phyloP scores from a whole-genome alignment of 1,140 invertebrate species.

The Hycleus cichorii region DNA sequence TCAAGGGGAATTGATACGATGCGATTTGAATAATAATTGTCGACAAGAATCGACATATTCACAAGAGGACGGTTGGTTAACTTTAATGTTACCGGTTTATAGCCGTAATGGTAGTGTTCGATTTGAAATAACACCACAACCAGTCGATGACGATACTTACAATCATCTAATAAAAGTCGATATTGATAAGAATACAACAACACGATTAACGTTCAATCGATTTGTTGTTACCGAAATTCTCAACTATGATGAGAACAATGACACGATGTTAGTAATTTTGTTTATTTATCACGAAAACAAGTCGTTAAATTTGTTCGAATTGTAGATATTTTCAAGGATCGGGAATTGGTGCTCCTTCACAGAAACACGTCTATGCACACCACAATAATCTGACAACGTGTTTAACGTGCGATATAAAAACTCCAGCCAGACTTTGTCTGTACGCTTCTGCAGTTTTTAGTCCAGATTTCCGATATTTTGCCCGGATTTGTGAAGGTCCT shows the following conservation, averaged over 20 bases:
- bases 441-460: slow-evolving; percentile 64
- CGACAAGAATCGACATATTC: slow-evolving; percentile 29
- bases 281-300: neutral
- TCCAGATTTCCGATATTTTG: slow-evolving; percentile 55
- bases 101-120: slow-evolving; percentile 46
- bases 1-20: slow-evolving; percentile 21
- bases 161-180: slow-evolving; percentile 47
- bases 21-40: slow-evolving; percentile 5
- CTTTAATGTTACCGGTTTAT: slow-evolving; percentile 50
- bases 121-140: slow-evolving; percentile 53
- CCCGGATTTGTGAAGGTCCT: slow-evolving; percentile 67
- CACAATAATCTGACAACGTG: slow-evolving; percentile 44
- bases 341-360: slow-evolving; percentile 48
- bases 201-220: slow-evolving; percentile 55
- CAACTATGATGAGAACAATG: slow-evolving; percentile 59
- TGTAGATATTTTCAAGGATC: slow-evolving; percentile 61
- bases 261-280: slow-evolving; percentile 51
- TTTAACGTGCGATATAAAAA: slow-evolving; percentile 45
- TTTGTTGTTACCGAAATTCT: slow-evolving; percentile 71
- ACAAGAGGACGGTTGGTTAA: slow-evolving; percentile 59
- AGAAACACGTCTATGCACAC: slow-evolving; percentile 54
- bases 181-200: slow-evolving; percentile 42
- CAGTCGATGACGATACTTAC: slow-evolving; percentile 48
- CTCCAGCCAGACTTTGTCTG: slow-evolving; percentile 51
- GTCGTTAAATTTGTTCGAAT: slow-evolving; percentile 14